Conservation (phyloP, 2,888 invertebrate species). For the Macrosoma leucophasiata region DNA sequence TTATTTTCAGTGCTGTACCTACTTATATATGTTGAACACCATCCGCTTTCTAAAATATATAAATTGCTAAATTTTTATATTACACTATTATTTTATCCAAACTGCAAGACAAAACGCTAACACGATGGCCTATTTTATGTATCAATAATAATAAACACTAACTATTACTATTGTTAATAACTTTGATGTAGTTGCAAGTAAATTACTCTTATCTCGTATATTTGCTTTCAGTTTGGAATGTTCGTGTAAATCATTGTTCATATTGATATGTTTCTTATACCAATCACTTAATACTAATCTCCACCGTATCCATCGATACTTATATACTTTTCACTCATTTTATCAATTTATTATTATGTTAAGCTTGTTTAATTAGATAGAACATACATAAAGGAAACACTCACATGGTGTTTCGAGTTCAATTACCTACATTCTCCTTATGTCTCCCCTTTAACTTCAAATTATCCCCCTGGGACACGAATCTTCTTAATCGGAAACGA, state of each 20-base stretch:
- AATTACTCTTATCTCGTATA: conserved; percentile 24
- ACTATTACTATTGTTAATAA: not conserved
- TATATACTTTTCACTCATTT: conserved; percentile 7
- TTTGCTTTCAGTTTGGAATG: conserved; percentile 59
- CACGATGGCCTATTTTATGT: not conserved
- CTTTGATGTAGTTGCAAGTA: not conserved
- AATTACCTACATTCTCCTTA: too few species aligned
- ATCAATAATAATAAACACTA: not conserved
- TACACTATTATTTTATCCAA: conserved; percentile 44
- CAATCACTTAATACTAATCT: conserved; percentile 4
- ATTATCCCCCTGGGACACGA: too few species aligned
- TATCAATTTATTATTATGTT: conserved; percentile 34
- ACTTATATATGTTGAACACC: conserved; percentile 69
- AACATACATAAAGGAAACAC: too few species aligned
- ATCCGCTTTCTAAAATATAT: conserved; percentile 73
- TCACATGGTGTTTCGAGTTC: too few species aligned
- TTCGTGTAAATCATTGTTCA: conserved; percentile 44
- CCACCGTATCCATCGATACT: conserved; percentile 4
- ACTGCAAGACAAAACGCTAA: conserved; percentile 47
- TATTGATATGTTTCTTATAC: conserved; percentile 38
- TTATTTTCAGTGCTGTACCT: conserved; percentile 62
- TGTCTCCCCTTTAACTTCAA: too few species aligned
- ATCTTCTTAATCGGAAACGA: too few species aligned
- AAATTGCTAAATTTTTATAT: conserved; percentile 43
- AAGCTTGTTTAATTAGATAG: conserved; percentile 36